These are phyloP conservation scores for Alectoris magna DNA, from an alignment of 2,797 vertebrate genomes.

Conservation along the genomic window DNA sequence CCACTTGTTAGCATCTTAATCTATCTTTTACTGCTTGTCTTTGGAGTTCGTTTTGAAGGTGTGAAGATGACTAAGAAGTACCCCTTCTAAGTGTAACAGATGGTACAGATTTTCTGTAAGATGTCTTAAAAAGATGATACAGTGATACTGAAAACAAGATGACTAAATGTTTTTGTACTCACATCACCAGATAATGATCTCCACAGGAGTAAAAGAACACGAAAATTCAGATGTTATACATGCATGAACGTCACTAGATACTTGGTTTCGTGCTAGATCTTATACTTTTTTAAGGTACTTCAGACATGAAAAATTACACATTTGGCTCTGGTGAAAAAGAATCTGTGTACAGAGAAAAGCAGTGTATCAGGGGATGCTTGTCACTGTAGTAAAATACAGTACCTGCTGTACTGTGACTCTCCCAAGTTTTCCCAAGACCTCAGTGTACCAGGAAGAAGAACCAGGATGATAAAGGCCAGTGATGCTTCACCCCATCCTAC, in stretches of 20 bases:
- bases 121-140: neutral
- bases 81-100: slow-evolving; percentile 20
- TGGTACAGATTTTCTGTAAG: slow-evolving; percentile 31
- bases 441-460: neutral
- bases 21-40: neutral
- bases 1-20: neutral
- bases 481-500: neutral
- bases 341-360: neutral
- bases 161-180: neutral
- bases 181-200: neutral
- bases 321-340: neutral
- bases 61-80: slow-evolving; percentile 28
- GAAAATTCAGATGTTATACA: neutral
- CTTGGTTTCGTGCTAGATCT: neutral
- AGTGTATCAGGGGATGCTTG: neutral
- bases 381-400: neutral
- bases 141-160: slow-evolving; percentile 4
- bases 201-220: neutral
- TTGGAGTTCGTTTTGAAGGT: slow-evolving; percentile 4
- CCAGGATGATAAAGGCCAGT: neutral
- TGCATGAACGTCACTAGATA: neutral
- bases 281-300: neutral
- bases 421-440: neutral
- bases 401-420: fast-evolving
- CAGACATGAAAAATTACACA: neutral